These are phyloP conservation scores for Centropus unirufus DNA, from an alignment of 2,113 vertebrate species.

Conservation along the genomic window DNA sequence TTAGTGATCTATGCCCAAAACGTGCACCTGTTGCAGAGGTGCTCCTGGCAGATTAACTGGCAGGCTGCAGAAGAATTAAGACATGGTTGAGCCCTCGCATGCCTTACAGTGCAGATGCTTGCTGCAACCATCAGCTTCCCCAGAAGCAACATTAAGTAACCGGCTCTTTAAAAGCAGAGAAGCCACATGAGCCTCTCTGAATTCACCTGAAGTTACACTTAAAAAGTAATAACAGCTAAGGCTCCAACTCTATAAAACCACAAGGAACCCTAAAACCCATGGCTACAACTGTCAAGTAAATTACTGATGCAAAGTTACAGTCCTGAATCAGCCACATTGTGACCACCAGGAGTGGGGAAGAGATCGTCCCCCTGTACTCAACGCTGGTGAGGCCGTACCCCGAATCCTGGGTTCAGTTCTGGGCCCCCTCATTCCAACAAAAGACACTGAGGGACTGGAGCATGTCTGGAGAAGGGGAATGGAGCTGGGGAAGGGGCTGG, in stretches of 20 bases:
- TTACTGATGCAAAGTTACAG: neutral
- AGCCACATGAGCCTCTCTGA: neutral
- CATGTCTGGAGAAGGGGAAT: too few relatives aligned
- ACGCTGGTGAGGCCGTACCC: too few relatives aligned
- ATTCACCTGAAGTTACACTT: neutral
- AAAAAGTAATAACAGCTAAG: neutral
- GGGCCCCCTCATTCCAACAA: too few relatives aligned
- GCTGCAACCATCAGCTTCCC: neutral
- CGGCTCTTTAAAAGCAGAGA: neutral
- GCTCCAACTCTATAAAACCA: neutral
- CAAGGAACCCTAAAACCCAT: neutral
- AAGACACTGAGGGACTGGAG: too few relatives aligned
- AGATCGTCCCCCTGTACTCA: too few relatives aligned
- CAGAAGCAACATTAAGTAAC: conserved; percentile 18
- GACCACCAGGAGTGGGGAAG: too few relatives aligned
- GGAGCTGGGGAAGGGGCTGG: too few relatives aligned
- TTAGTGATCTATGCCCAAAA: neutral
- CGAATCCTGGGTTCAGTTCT: too few relatives aligned
- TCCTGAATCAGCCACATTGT: neutral
- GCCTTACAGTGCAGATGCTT: conserved; percentile 21
- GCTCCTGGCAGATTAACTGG: neutral
- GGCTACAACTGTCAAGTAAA: neutral
- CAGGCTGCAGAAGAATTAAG: neutral
- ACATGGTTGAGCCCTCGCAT: conserved; percentile 15
- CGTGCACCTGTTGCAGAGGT: neutral